Evolutionary conservation across 2,113 vertebrate genomes (phyloP).

Genomic region (Thunnus thynnus): DNA sequence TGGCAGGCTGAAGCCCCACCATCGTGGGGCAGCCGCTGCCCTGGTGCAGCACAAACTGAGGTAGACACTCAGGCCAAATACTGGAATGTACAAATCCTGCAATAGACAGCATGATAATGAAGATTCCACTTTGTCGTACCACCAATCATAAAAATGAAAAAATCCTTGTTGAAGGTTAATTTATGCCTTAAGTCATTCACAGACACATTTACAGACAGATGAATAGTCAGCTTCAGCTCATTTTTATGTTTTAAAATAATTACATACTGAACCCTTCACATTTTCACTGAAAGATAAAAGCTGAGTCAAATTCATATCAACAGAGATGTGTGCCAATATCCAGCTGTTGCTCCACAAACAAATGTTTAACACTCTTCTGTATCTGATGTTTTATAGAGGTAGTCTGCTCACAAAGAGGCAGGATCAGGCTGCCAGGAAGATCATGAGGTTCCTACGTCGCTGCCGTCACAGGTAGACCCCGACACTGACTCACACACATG

Average conservation of each 20-base stretch:
- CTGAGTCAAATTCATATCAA: neutral
- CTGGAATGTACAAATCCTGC: neutral
- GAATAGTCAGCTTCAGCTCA: neutral
- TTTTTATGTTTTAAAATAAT: neutral
- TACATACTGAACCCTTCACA: neutral
- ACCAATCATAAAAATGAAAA: neutral
- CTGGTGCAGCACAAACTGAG: slow-evolving; percentile 90
- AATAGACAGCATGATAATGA: neutral
- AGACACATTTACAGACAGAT: neutral
- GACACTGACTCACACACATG: slow-evolving; percentile 14
- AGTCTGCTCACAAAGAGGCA: slow-evolving; percentile 99
- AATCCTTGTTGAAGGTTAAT: slow-evolving; percentile 13
- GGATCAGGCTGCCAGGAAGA: slow-evolving; percentile 99
- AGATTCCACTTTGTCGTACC: neutral
- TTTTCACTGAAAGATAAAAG: slow-evolving; percentile 15
- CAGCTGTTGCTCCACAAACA: neutral
- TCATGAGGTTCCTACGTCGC: slow-evolving; percentile 98
- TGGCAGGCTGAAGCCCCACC: slow-evolving; percentile 91
- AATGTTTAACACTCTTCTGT: neutral
- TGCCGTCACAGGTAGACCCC: slow-evolving; percentile 96
- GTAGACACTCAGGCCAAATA: slow-evolving; percentile 58
- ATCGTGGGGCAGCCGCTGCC: slow-evolving; percentile 87
- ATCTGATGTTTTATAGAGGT: slow-evolving; percentile 86
- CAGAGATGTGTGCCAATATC: neutral
- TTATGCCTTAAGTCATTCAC: neutral